Percentiles rank a stretch among this genome's conserved stretches.
These are phyloP conservation scores for Phalacrocorax pelagicus DNA, from an alignment of 2,113 vertebrate genomes.

Conservation along the genomic window DNA sequence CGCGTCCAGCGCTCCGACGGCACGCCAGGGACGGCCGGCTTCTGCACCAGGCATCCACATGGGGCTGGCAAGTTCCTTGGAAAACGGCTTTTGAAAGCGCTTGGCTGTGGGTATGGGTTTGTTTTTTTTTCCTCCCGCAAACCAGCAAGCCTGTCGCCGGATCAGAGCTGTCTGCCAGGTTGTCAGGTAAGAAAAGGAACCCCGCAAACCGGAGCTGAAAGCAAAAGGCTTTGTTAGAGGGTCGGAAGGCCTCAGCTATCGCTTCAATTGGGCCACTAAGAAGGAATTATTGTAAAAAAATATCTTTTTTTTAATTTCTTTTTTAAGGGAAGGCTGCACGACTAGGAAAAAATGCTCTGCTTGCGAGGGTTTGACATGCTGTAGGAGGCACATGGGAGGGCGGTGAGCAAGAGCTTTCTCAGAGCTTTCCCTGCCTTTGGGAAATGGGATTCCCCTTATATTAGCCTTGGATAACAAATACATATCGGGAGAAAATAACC, in stretches of 20 bases:
- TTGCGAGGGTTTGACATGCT: background rate
- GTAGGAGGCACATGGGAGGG: background rate
- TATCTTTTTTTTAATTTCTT: too few relatives aligned
- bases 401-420: background rate
- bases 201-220: fast-evolving
- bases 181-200: too few relatives aligned
- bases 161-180: too few relatives aligned
- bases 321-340: background rate
- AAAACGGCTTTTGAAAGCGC: background rate
- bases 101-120: too few relatives aligned
- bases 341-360: background rate
- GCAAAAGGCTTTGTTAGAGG: background rate
- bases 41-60: fast-evolving
- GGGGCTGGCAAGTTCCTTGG: too few relatives aligned
- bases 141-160: fast-evolving
- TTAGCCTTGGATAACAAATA: too few relatives aligned
- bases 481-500: fast-evolving
- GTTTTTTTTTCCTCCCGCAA: background rate
- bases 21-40: background rate
- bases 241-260: background rate
- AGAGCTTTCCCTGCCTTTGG: background rate
- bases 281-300: background rate
- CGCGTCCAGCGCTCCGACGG: fast-evolving
- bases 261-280: background rate
- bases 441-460: background rate